These are phyloP conservation scores for Erethizon dorsatum DNA, from an alignment of 2,797 vertebrate genomes.

Conservation along the genomic window DNA sequence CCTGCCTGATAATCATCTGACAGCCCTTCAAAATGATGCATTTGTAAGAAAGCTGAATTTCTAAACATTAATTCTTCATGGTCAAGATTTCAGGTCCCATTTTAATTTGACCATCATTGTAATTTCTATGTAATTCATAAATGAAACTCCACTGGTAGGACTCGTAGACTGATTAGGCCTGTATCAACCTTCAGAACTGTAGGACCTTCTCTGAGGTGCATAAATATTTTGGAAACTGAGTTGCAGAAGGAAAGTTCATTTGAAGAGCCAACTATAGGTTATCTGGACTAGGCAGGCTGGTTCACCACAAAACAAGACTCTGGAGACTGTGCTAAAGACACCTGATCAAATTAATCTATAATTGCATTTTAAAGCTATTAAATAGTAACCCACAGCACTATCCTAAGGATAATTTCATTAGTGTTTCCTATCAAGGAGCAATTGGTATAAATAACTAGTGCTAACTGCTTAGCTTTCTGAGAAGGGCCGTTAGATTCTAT, in stretches of 20 bases:
- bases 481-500: not conserved
- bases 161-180: not conserved
- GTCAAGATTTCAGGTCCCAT: not conserved
- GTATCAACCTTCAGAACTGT: not conserved
- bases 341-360: conserved; percentile 56
- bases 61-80: conserved; percentile 25
- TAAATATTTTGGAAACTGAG: conserved; percentile 25
- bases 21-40: not conserved
- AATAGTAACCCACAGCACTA: conserved; percentile 6
- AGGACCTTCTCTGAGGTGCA: not conserved
- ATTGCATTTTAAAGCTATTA: conserved; percentile 28
- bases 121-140: conserved; percentile 14
- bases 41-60: conserved; percentile 33
- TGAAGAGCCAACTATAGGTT: not conserved
- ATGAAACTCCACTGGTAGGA: not conserved
- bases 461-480: not conserved
- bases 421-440: not conserved
- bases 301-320: conserved; percentile 41
- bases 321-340: conserved; percentile 31
- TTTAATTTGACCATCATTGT: conserved; percentile 20
- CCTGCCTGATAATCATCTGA: not conserved
- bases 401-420: conserved; percentile 29
- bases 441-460: conserved; percentile 19
- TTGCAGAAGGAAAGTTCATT: not conserved
- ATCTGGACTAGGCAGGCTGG: not conserved